Evolutionary conservation across 2,113 vertebrate genomes (phyloP).

Genomic region (Lophius piscatorius): DNA sequence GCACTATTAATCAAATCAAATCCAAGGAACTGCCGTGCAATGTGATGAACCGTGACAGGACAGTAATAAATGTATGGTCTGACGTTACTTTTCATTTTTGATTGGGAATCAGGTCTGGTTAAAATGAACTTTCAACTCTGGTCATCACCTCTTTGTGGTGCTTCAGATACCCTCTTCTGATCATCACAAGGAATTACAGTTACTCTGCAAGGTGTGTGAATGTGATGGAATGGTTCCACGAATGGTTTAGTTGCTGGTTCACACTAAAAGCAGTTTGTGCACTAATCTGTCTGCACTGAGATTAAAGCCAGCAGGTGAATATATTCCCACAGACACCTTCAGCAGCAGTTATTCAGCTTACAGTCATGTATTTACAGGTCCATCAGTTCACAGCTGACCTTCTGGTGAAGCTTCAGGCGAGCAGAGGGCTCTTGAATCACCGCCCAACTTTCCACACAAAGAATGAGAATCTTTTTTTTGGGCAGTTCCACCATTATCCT

Average conservation of each 20-base stretch:
- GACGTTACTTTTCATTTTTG: no score
- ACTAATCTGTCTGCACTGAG: slow-evolving; percentile 12
- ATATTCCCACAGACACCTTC: slow-evolving; percentile 5
- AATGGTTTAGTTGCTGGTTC: slow-evolving; percentile 34
- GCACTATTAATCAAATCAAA: no score
- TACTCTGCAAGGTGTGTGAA: no score
- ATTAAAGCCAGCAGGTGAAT: slow-evolving; percentile 45
- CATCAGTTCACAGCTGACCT: slow-evolving; percentile 48
- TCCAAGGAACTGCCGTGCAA: neutral
- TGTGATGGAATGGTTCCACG: no score
- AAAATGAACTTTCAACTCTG: no score
- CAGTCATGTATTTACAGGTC: slow-evolving; percentile 24
- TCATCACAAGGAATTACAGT: slow-evolving; percentile 10
- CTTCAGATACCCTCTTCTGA: slow-evolving; percentile 59
- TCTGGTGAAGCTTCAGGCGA: neutral
- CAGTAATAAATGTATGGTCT: neutral
- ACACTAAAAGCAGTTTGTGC: slow-evolving; percentile 34
- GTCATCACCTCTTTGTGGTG: neutral
- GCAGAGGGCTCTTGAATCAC: slow-evolving; percentile 41
- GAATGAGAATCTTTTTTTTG: slow-evolving; percentile 36
- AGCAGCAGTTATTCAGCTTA: slow-evolving; percentile 29
- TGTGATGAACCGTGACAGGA: neutral
- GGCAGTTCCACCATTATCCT: slow-evolving; percentile 48
- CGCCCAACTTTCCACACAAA: slow-evolving; percentile 19
- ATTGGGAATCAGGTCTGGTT: no score